Base-by-base conservation (phyloP, 2,888 invertebrate species). In the Eulithis prunata region DNA sequence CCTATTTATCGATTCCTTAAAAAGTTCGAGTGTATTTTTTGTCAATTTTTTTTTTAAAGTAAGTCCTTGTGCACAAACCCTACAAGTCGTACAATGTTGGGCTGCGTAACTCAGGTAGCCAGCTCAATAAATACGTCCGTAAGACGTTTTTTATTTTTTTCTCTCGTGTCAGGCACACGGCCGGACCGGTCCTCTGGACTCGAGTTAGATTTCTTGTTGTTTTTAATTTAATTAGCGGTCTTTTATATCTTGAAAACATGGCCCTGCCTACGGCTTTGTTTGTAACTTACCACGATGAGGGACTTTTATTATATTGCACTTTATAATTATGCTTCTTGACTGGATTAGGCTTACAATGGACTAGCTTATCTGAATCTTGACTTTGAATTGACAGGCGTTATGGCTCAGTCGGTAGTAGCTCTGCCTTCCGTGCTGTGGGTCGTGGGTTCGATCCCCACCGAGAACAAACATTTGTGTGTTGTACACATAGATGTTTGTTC, bases 71-170 rank as follows among this genome's bases (percentile, higher is more conserved):
- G 68, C 38, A 62, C 62, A 54, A 21, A 41, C 43, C 67, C 65
- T 67, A 59, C 32, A 51, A 14, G 65, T 56, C 63, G 58, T 71
- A 74, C 76, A 75, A 76, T 75, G 76, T 75, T 59, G 64, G 66
- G 55, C 46, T 62, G 77, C 77, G 78, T 78, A 78, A 78, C 70
- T 69, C 78, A 78, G 77, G 78, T 78, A 78, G 78, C 77, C 62
- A 62, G 66, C 72, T 75, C 77, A 74, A 77, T 76, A 78, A 77
- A 78, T 77, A 77, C 72, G 75, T 73, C 72, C 67, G 69, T 59
- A 64, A 59, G 65, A 62, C 45, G 55, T 68, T 69, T 74, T 74
- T 75, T 68, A 64, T 38, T 70, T 71, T 75, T 76, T 76, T 75
- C 59, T 45, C 64, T 43, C 58, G 71, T 71, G 75, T 73, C 73